Conservation (phyloP, 2,113 vertebrate genomes). For the Python bivittatus region DNA sequence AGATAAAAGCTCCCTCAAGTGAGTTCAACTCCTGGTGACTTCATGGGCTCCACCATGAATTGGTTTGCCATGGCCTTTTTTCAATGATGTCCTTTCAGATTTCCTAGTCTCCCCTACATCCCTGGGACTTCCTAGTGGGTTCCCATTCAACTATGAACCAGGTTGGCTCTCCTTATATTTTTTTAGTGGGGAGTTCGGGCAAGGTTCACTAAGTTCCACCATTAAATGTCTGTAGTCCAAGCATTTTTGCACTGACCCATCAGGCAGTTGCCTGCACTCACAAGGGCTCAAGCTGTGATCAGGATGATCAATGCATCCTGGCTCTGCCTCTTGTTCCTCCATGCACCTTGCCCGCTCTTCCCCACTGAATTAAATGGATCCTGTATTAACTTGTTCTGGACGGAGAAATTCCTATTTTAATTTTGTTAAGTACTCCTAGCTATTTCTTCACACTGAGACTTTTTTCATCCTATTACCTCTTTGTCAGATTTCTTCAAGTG, state of each 20-base stretch:
- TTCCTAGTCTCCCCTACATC: neutral
- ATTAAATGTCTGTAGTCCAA: neutral
- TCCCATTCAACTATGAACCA: neutral
- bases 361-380: no score
- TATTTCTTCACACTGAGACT: neutral
- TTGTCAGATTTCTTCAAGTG: slow-evolving; percentile 93
- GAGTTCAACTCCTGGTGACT: neutral
- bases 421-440: no score
- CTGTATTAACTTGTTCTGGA: neutral
- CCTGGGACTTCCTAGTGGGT: neutral
- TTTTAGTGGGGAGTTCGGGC: neutral
- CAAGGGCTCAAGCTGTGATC: neutral
- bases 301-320: neutral
- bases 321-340: neutral
- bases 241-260: neutral
- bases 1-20: neutral
- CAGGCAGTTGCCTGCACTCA: neutral
- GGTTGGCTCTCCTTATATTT: neutral
- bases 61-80: neutral
- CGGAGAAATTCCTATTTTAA: neutral
- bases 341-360: neutral
- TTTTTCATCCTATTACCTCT: slow-evolving; percentile 75
- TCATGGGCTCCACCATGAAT: neutral
- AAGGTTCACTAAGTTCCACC: neutral
- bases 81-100: neutral